A percentile compares a stretch with the other conserved stretches of the same genome.
Conservation (phyloP, 2,113 vertebrate species). For the Himantopus leucocephalus region DNA sequence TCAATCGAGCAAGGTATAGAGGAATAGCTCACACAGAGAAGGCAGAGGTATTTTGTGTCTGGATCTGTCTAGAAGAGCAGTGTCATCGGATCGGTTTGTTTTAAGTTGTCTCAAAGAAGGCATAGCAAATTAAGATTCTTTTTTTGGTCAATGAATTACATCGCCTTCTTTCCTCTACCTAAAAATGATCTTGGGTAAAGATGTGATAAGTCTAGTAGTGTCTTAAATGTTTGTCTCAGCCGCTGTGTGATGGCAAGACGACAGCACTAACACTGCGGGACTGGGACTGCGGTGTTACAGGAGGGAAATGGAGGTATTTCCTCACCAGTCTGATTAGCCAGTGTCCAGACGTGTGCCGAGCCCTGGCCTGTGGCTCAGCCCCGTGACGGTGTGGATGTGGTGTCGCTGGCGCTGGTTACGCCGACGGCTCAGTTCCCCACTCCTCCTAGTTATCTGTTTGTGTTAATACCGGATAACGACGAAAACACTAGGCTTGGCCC, state of each 20-base stretch:
- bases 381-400: rapidly evolving
- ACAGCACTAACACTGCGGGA: rapidly evolving
- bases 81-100: not conserved
- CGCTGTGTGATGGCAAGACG: not conserved
- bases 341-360: rapidly evolving
- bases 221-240: not conserved
- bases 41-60: not conserved
- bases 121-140: not conserved
- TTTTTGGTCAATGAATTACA: not conserved
- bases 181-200: not conserved
- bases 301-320: not conserved
- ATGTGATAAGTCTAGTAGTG: not conserved
- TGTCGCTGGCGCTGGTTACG: not conserved
- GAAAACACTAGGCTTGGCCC: constrained; percentile 25
- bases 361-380: not conserved
- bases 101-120: not conserved
- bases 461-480: not conserved
- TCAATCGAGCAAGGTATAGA: not conserved
- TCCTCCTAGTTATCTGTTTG: not conserved
- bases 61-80: not conserved
- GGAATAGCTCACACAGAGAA: not conserved
- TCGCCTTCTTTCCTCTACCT: not conserved
- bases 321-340: too few species aligned
- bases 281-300: not conserved
- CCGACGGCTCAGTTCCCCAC: not conserved